Evolutionary conservation across 30 jellyfish, hydroid and myxozoan species (phyloP).

Genomic region (Cassiopea andromeda): DNA sequence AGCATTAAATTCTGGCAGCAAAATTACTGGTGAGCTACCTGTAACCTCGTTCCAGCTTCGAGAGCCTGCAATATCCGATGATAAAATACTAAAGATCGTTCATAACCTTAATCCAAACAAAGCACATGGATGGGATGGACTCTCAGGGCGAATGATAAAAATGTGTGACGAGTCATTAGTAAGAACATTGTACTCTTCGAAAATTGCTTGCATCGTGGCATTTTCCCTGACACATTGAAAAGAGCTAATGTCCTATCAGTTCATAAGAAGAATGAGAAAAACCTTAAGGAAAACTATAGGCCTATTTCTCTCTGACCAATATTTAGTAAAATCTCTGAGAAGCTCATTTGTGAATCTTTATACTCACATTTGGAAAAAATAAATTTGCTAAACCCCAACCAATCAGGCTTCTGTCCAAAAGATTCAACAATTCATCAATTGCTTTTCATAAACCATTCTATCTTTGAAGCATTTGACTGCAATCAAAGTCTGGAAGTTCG

Average conservation of each 20-base stretch:
- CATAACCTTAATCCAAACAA: not conserved
- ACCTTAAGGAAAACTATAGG: not conserved
- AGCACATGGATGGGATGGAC: slow-evolving; percentile 46
- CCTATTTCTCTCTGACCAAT: not conserved
- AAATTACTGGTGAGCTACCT: not conserved
- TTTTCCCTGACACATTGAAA: slow-evolving; percentile 42
- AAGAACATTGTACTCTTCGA: not conserved
- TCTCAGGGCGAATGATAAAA: slow-evolving; percentile 21
- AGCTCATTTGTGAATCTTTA: not conserved
- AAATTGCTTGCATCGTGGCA: not conserved
- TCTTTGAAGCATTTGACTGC: no score
- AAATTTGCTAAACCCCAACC: no score
- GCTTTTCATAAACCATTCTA: no score
- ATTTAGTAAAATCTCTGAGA: not conserved
- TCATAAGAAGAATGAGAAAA: not conserved
- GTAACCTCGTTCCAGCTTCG: not conserved
- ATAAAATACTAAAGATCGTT: not conserved
- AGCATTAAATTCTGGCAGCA: not conserved
- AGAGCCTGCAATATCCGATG: not conserved
- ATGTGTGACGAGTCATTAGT: slow-evolving; percentile 4
- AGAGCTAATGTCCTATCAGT: not conserved
- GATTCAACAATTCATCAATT: no score
- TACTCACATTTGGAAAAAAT: not conserved
- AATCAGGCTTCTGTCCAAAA: no score
- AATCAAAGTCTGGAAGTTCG: no score